Percentiles rank a stretch among this genome's conserved stretches.
These are phyloP conservation scores for Holothuria glaberrima DNA, from an alignment of 35 echinoderm and acorn worm species.

Conservation along the genomic window DNA sequence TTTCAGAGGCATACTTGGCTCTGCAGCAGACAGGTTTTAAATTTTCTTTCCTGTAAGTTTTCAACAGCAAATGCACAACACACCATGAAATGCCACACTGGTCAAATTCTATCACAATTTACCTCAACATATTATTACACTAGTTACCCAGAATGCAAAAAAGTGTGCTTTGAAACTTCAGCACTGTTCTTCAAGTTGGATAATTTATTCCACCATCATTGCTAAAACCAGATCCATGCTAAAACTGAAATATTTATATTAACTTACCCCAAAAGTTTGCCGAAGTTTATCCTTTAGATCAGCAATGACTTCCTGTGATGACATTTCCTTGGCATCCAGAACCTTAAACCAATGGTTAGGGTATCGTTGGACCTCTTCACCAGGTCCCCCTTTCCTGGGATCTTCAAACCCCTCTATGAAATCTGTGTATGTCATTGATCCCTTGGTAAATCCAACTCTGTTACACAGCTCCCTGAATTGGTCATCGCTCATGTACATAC, in stretches of 20 bases:
- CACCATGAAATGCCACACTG: too few species aligned
- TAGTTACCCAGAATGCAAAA: too few species aligned
- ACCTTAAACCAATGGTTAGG: constrained; percentile 87
- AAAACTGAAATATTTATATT: not conserved
- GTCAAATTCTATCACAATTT: too few species aligned
- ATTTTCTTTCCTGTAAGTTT: too few species aligned
- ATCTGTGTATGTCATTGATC: constrained; percentile 83
- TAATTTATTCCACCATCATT: not conserved
- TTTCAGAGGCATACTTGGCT: too few species aligned
- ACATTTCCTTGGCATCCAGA: constrained; percentile 73
- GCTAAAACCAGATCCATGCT: not conserved
- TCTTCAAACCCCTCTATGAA: constrained; percentile 94
- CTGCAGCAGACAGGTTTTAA: too few species aligned
- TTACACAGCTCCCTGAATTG: constrained; percentile 78
- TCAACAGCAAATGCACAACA: too few species aligned
- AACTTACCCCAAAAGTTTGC: constrained; percentile 90
- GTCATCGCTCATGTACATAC: constrained; percentile 96
- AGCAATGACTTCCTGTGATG: constrained; percentile 69
- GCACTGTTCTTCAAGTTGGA: not conserved
- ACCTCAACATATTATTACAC: too few species aligned
- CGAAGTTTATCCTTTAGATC: constrained; percentile 80
- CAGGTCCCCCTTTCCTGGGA: constrained; percentile 72
- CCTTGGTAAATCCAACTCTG: constrained; percentile 65
- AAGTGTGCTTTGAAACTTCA: too few species aligned
- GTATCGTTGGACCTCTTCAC: constrained; percentile 67